Base-by-base conservation (phyloP, 2,797 vertebrate genomes). In the Acomys russatus region DNA sequence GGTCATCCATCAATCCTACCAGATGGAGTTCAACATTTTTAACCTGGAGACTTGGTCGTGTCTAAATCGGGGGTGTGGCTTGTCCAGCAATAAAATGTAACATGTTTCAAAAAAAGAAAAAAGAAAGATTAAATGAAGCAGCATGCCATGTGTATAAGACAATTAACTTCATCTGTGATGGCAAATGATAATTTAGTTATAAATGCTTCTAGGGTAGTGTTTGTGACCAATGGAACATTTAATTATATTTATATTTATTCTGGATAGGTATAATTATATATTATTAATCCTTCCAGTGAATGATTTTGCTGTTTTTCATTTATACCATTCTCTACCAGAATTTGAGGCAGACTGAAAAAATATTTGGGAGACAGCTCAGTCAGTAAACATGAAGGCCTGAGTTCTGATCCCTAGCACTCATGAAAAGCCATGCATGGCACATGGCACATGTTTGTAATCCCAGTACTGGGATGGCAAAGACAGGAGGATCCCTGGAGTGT, bases 291-390 rank as follows among this genome's bases (percentile, higher is more conserved):
- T 38, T 5, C 28, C 44, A 15, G 8, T 90, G 76, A 92, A 15
- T 96, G 70, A 63, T 89, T 89, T 80, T 91, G 35, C 77, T 93
- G 11, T 76, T 86, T 70, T 9, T 92, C 20, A 87, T 94, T 79
- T 92, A 87, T 74, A 88, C 33, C 35, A 91, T 84, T 86, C 78
- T 91, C 22, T 94, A 54, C 28, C 73, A 82, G 51, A 30, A 88
- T 93, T 96, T 95, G 90, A 93, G 51, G 38, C 63, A 88, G 44
- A 95, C 93, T 92, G 59, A 71, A 92, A 87, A 97, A 95, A 68
- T 88, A 70, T 28, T 71, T 96, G 54, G 35, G 35, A 63, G 51
- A 87, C 68, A 59, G 28, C 35, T 88, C 38, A 88, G 71, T 44
- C 18, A 8, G 22, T 70, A 86, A 71, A 64, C 30, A n/a, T 66